Evolutionary conservation across 2,888 invertebrate species (phyloP), one percentile per base, ranked within the genome.

Genomic region (Neoaliturus tenellus): DNA sequence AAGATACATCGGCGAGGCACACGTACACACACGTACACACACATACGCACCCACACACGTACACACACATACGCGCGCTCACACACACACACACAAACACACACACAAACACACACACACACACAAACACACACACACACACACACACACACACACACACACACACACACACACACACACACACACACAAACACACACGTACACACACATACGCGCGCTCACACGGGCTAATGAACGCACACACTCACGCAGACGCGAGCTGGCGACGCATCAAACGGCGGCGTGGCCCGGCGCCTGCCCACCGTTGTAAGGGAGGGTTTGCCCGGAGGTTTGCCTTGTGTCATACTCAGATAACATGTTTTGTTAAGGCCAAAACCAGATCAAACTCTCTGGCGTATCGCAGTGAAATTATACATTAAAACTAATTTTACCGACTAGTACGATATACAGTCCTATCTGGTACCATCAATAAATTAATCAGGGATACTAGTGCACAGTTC

Each of bases 91-190:
- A 28, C 62, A 28, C 62, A 62, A 28, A 62, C 25, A 62, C 62
- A 62, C 62, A 62, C 62, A 62, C 62, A 62, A 28, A 62, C 31
- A 62, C 62, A 62, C 62, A 62, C 62, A 62, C 62, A 62, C 62
- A 51, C 51, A 51, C 51, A 51, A 3, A 51, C 51, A 10, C 51
- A 51, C 20, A 51, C 51, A 51, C 51, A 10, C 51, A 51, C 51
- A 51, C 51, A 20, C 51, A 51, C 51, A 51, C 51, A 51, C 51
- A 20, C 51, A 23, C 51, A 51, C 20, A 51, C 51, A 51, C 51
- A 51, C 20, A 51, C 51, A 51, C 20, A 51, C 51, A 51, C 20
- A 23, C 51, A 23, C 51, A 23, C 51, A 51, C 51, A 51, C 23
- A 23, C 51, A 51, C 20, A 51, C 23, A 51, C 51, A 51, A 20